Evolutionary conservation across 2,888 invertebrate species (phyloP).

Genomic region (Orchestes rusci): DNA sequence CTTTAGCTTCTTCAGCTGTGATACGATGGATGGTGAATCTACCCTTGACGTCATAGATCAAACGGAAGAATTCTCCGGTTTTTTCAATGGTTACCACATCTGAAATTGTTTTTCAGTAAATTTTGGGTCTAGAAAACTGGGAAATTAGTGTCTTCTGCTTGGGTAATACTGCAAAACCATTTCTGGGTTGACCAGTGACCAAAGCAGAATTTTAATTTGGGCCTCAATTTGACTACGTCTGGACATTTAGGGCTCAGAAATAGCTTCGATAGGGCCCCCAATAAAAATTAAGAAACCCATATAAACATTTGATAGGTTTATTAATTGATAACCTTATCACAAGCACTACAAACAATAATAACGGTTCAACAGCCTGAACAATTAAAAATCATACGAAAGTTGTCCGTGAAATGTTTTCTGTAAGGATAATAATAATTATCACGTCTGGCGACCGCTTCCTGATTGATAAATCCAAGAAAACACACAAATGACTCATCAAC

Average conservation of each 20-base stretch:
- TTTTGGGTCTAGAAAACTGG: too few species aligned
- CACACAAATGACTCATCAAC: too few species aligned
- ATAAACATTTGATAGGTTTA: too few species aligned
- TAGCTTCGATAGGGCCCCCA: constrained; percentile 43
- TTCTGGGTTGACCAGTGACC: constrained; percentile 45
- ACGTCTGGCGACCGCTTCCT: too few species aligned
- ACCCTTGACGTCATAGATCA: constrained; percentile 98
- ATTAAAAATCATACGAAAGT: too few species aligned
- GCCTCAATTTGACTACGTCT: constrained; percentile 44
- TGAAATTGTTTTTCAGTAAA: too few species aligned
- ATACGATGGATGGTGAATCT: constrained; percentile 97
- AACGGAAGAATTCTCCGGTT: constrained; percentile 94
- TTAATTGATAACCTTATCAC: too few species aligned
- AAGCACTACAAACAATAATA: too few species aligned
- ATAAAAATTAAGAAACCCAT: not conserved
- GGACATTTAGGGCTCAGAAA: constrained; percentile 26
- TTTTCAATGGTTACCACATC: constrained; percentile 99
- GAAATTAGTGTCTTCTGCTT: constrained; percentile 40
- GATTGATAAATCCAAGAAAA: too few species aligned
- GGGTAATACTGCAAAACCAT: constrained; percentile 47
- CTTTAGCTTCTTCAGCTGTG: constrained; percentile 95
- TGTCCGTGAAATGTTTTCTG: too few species aligned
- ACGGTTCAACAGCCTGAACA: too few species aligned
- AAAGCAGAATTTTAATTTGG: constrained; percentile 40
- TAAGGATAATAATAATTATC: too few species aligned